A percentile compares a stretch with the other conserved stretches of the same genome.
Conservation (phyloP, 1,140 invertebrate genomes). For the Drosophila trapezifrons region DNA sequence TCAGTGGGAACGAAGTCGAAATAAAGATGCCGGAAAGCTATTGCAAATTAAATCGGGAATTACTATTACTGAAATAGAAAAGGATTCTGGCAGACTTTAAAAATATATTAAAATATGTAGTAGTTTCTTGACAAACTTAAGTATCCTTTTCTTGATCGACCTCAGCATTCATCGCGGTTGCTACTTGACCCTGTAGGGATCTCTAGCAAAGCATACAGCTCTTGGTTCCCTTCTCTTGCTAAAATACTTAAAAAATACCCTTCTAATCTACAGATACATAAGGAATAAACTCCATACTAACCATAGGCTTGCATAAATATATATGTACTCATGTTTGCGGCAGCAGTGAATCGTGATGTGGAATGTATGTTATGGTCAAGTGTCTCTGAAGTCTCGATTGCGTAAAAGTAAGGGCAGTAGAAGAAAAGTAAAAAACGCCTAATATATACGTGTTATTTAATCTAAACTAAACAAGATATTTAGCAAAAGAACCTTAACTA, state of each 20-base stretch:
- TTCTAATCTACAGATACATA: no score
- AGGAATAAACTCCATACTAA: constrained; percentile 54
- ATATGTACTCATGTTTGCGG: constrained; percentile 81
- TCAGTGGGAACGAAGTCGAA: background rate
- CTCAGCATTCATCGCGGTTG: no score
- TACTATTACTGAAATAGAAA: background rate
- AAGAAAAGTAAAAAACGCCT: constrained; percentile 13
- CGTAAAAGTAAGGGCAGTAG: constrained; percentile 35
- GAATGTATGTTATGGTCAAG: constrained; percentile 16
- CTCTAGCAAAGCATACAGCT: no score
- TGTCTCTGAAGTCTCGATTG: constrained; percentile 26
- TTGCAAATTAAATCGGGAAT: background rate
- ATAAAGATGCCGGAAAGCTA: background rate
- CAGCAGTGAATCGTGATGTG: constrained; percentile 66
- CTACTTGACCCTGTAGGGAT: no score
- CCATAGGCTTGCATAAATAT: constrained; percentile 80
- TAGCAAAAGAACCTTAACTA: constrained; percentile 12
- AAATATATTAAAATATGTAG: no score
- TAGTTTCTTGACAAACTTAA: no score
- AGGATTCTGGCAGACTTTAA: background rate
- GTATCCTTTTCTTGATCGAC: no score
- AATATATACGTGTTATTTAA: constrained; percentile 13
- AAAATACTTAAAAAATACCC: background rate
- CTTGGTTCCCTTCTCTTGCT: no score
- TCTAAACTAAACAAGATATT: constrained; percentile 22